Conservation (phyloP, 2,888 invertebrate genomes). For the Callyntrura guangdongensis region DNA sequence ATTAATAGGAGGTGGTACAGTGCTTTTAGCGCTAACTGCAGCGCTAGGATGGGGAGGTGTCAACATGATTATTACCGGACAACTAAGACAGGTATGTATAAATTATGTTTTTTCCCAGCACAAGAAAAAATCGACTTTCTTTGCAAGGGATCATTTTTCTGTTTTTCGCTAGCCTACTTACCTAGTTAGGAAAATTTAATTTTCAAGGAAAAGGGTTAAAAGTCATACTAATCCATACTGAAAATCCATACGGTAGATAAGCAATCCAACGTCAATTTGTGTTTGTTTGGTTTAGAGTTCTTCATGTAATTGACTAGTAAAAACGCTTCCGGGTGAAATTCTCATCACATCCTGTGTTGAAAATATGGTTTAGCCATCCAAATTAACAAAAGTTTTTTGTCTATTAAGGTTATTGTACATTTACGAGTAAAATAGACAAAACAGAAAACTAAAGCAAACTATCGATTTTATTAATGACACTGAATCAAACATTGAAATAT, state of each 20-base stretch:
- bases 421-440: neutral
- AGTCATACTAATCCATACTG: neutral
- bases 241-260: no score
- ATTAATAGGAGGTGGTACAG: constrained; percentile 82
- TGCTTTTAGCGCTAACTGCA: constrained; percentile 81
- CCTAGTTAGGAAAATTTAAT: neutral
- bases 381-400: no score
- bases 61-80: constrained; percentile 83
- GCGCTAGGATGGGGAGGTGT: constrained; percentile 84
- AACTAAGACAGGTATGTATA: constrained; percentile 81
- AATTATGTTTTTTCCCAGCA: neutral
- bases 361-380: no score
- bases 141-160: no score
- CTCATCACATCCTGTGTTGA: no score
- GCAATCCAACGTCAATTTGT: no score
- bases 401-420: no score
- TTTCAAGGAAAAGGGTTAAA: neutral
- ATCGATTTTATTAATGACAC: constrained; percentile 4
- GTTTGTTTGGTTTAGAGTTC: no score
- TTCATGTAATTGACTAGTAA: no score
- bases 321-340: no score
- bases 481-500: constrained; percentile 6
- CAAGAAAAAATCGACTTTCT: neutral
- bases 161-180: no score
- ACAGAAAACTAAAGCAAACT: neutral